Base-by-base conservation (phyloP, 2,113 vertebrate genomes). In the Glaucidium brasilianum region DNA sequence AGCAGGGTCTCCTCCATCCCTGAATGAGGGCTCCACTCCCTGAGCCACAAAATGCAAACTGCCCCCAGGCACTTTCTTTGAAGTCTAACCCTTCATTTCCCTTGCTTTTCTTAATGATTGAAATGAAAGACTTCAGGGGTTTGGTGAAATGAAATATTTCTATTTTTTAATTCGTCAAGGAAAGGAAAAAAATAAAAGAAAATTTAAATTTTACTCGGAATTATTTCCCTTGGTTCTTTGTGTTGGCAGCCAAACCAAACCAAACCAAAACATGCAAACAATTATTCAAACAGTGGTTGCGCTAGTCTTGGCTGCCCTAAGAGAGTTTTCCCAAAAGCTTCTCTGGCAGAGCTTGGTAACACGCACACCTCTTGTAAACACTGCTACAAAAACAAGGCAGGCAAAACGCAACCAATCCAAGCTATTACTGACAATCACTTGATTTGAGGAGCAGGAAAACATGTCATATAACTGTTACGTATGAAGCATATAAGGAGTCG, bases 51-150 rank as follows among this genome's bases (percentile, higher is more conserved):
- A n/a, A 81, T 0, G 10, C 56, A 41, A 95, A 67, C 12, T 30
- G 67, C 69, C 66, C 43, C 78, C 71, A 72, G 81, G 88, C 85
- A 37, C 45, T 6, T 77, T 15, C 68, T 89, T 87, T 86, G 80
- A 96, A 94, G 60, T 58, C 83, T 21, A 73, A 76, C 75, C 71
- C 72, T 88, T 92, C 79, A 56, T 72, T 94, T 94, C 83, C 83
- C 56, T 89, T 74, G 45, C 52, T 95, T 80, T 69, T 62, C 55
- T 47, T 86, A 67, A 84, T 47, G 64, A 77, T 76, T 18, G 15
- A 75, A 94, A 92, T 17, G 18, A 94, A 96, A 82, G 43, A 72
- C 52, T 86, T 59, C 32, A 34, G 41, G 79, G 68, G 47, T 19
- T 50, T 32, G 76, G 55, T 68, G 53, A 95, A 95, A 90, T 63